Percentiles rank a stretch among this genome's conserved stretches.
Evolutionary conservation across 2,113 vertebrate genomes (phyloP).

Genomic region (Alaudala cheleensis): DNA sequence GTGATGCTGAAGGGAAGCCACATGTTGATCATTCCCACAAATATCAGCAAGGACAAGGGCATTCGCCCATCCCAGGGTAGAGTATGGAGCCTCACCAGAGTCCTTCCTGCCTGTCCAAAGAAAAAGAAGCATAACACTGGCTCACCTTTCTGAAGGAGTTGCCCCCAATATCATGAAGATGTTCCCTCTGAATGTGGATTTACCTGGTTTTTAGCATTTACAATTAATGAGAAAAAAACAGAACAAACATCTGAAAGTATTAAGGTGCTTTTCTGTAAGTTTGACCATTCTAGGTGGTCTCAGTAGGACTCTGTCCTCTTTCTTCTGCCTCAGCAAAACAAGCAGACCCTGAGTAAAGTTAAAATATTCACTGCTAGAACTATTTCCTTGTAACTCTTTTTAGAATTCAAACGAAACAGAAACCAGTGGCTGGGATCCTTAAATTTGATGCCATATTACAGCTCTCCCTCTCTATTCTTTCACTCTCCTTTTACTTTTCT

Average conservation of each 20-base stretch:
- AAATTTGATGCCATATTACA: neutral
- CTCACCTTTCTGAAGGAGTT: neutral
- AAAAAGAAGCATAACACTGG: neutral
- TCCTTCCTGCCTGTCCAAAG: neutral
- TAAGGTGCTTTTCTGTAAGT: neutral
- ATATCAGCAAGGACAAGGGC: neutral
- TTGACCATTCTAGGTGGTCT: neutral
- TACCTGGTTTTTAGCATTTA: neutral
- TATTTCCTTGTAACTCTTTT: neutral
- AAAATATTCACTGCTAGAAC: neutral
- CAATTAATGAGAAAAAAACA: neutral
- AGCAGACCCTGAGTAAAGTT: neutral
- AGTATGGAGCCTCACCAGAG: neutral
- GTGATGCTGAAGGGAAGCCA: neutral
- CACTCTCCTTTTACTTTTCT: neutral
- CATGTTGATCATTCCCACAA: neutral
- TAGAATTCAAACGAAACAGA: neutral
- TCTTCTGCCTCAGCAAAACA: neutral
- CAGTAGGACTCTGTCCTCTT: neutral
- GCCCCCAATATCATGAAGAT: neutral
- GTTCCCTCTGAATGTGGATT: neutral
- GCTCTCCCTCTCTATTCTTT: neutral
- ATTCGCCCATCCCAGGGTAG: neutral
- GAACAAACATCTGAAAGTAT: neutral
- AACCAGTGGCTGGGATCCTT: neutral